Base-by-base conservation (phyloP, 2,888 invertebrate genomes). In the Eustalomyia histrio region DNA sequence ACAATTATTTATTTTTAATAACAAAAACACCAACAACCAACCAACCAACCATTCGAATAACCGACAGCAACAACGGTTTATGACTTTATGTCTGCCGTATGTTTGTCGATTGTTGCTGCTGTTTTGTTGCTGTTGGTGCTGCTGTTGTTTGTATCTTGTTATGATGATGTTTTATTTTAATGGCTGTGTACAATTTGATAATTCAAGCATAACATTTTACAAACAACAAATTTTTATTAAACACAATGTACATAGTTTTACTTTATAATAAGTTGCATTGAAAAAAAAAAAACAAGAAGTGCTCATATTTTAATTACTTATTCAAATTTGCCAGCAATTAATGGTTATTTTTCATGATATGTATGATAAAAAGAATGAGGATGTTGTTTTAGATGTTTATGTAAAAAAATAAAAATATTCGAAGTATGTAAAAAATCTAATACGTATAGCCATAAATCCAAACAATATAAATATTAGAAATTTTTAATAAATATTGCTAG, bases 151-250 rank as follows among this genome's bases (percentile, higher is more conserved):
- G 3, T 12, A 14, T 47, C 43, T 47, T 47, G 39, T 39, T 39
- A 39, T 39, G 39, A 7, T 63, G 24, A 52, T 76, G n/a, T 57
- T 76, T 18, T 43, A 18, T 50, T 47, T 18, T 7, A 65, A 61
- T 78, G 47, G 29, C 55, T 72, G 35, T 73, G 72, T 73, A 39
- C 50, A 63, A 64, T 80, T 80, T 72, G 72, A 67, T 55, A 76
- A 76, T 68, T 80, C 72, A 76, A 76, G 72, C 80, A 80, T 76
- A 76, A 72, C 76, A 63, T 18, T 63, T 67, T 35, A 58, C 35
- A 47, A 47, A 47, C 12, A 47, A 47, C 14, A 35, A 57, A 33
- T 76, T 65, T 35, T 64, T 64, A 39, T 63, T 67, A 61, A 55
- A 55, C 43, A 55, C 53, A 16, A 24, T 29, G 67, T 78, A 39